Evolutionary conservation across 2,113 vertebrate species (phyloP), one percentile per base, ranked within the genome.

Genomic region (Tyrannus savana): DNA sequence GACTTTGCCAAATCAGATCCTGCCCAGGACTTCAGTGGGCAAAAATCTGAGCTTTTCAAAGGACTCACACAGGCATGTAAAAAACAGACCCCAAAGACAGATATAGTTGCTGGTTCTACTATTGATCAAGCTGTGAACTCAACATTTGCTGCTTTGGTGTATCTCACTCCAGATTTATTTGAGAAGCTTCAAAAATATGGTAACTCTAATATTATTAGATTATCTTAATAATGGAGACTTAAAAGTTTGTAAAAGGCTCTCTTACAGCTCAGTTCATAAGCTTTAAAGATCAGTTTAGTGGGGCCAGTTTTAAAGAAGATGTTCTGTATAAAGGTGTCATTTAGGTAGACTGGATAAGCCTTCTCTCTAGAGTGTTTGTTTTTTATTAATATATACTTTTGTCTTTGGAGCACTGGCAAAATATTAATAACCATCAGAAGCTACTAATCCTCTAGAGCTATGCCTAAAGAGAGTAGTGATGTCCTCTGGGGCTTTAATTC

Each of bases 81-180:
- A 98, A 99, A 99, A 96, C 99, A 99, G 97, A 96, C 97, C 89
- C 90, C 98, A 96, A 99, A 99, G 97, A 99, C 98, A 88, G 99
- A 99, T 98, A 97, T 98, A 89, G 98, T 98, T 80, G 94, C 98
- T 69, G 99, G 99, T 94, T 98, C 98, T 79, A 98, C 98, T 98
- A 98, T 99, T 88, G 99, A 99, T 97, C 99, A 99, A 98, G 99
- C 99, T 97, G 99, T 99, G 96, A 99, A 99, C 94, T 98, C 99
- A 91, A 98, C 99, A 84, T 99, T 99, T 99, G 99, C 99, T 60
- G 98, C 98, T 96, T 99, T 99, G 98, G 97, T 99, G 85, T 99
- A 99, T 98, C 99, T 99, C 97, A 99, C 98, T 84, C 98, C 99
- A 87, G 98, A 98, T 86, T 98, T 99, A 89, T 98, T 98, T 97